Percentiles rank a stretch among this genome's conserved stretches.
Evolutionary conservation across 2,888 invertebrate species (phyloP).

Genomic region (Ectobius pallidus): DNA sequence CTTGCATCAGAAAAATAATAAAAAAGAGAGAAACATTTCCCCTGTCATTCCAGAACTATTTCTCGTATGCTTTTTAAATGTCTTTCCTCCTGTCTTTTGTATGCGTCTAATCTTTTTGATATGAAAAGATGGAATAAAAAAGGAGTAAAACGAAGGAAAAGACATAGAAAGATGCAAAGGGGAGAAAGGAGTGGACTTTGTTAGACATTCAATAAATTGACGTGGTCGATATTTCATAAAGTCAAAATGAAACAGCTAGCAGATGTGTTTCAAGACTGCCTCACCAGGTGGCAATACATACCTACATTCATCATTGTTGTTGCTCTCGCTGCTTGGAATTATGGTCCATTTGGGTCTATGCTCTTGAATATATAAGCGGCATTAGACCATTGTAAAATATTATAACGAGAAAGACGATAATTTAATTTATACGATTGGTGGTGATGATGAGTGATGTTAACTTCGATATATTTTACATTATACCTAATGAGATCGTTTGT

Average conservation of each 20-base stretch:
- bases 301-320: slow-evolving; percentile 31
- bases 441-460: no score
- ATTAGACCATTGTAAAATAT: not conserved
- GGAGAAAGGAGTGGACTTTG: slow-evolving; percentile 6
- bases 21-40: not conserved
- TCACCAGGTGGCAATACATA: slow-evolving; percentile 32
- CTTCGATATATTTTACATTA: no score
- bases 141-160: slow-evolving; percentile 20
- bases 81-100: slow-evolving; percentile 17
- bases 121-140: slow-evolving; percentile 17
- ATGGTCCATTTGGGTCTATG: slow-evolving; percentile 20
- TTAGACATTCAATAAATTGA: slow-evolving; percentile 32
- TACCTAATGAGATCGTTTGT: no score
- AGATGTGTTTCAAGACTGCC: slow-evolving; percentile 28
- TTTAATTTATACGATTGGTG: no score
- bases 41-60: slow-evolving; percentile 22
- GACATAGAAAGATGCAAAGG: slow-evolving; percentile 20
- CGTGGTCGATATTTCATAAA: slow-evolving; percentile 28
- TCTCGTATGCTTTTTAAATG: slow-evolving; percentile 20
- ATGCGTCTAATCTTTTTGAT: slow-evolving; percentile 28
- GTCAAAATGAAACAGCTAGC: slow-evolving; percentile 22
- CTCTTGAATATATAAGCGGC: slow-evolving; percentile 10
- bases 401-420: no score
- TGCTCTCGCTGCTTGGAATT: slow-evolving; percentile 23
- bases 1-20: not conserved